Base-by-base conservation (phyloP, 2,888 invertebrate genomes). In the Ectemnius lituratus region DNA sequence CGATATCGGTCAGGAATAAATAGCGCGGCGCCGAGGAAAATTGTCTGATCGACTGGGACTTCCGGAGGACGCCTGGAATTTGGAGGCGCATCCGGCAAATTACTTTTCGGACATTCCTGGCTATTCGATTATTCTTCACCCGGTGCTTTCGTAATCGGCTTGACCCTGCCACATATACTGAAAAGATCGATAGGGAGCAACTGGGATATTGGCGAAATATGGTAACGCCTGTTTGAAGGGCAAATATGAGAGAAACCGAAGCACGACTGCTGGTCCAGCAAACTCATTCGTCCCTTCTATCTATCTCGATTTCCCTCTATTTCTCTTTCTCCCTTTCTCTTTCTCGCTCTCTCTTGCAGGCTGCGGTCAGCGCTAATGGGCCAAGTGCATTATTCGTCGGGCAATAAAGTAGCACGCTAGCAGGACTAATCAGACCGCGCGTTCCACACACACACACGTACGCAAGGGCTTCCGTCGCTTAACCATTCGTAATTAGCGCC, bases 331-430 rank as follows among this genome's bases (percentile, higher is more conserved):
- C 28, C 3, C 28, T 37, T 0, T 45, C n/a, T 13, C 6, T 14
- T 2, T 20, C 45, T 11, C 20, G 46, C 2, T 13, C 28, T 4
- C 49, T 49, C 2, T n/a, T n/a, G 28, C 56, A 23, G 37, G 37
- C 28, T 59, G 64, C 59, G 45, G 47, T 16, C 46, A 45, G 46
- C 52, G 62, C 62, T 23, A 63, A 28, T 46, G 14, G 47, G 37
- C 37, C 16, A 37, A 47, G 47, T 61, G 63, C 52, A 67, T 71
- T 67, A 71, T 72, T 67, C 45, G 67, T 20, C 67, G 57, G 61
- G 46, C 63, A 49, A 67, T 62, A 56, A 49, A 71, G 75, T 75
- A 20, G 71, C 58, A 64, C 45, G 67, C 63, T 67, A 14, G 57
- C n/a, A 64, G 18, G 57, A 67, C 62, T 71, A 58, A 11, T 64